Evolutionary conservation across 1,140 invertebrate species (phyloP), one percentile per base, ranked within the genome.

Genomic region (Ruditapes philippinarum): DNA sequence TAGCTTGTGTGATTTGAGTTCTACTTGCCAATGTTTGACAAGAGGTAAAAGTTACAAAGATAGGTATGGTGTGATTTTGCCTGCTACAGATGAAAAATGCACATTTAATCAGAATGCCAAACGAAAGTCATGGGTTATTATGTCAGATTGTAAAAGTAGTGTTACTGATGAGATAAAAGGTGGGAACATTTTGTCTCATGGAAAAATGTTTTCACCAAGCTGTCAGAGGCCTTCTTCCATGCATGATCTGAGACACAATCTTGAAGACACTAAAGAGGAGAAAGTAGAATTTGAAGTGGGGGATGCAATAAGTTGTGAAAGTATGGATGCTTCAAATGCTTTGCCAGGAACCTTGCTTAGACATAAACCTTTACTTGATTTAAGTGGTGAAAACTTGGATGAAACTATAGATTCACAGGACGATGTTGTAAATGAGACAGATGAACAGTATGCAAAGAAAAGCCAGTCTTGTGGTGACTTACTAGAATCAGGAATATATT

Each of bases 321-420:
- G 36, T 28, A 62, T 62, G 3, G 65, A 45, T 65, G 31, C 12
- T 33, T 60, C 70, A 36, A 40, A 65, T 36, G 70, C 51, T 25
- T 33, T 57, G 19, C 84, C 51, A 45, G 84, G 84, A 57, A 33
- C 60, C 31, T 70, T 88, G 38, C 38, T 51, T 12, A 76, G 76
- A 54, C 74, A 88, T 28, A 79, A 54, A 36, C 85, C 85, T 51
- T n/a, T 88, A 19, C 28, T 88, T 31, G 85, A 89, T 89, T 42
- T 82, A 60, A 89, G 87, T 89, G 62, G 51, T 60, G 80, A 89
- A 42, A 74, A 60, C 57, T 33, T 82, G 31, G 87, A 89, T 76
- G 33, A 74, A 28, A 45, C 73, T 38, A 1, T 65, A 19, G 74
- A 87, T n/a, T 78, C 70, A 14, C 68, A 87, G 36, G 49, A 73